Evolutionary conservation across 2,113 vertebrate genomes (phyloP), one percentile per base, ranked within the genome.

Genomic region (Sapayoa aenigma): DNA sequence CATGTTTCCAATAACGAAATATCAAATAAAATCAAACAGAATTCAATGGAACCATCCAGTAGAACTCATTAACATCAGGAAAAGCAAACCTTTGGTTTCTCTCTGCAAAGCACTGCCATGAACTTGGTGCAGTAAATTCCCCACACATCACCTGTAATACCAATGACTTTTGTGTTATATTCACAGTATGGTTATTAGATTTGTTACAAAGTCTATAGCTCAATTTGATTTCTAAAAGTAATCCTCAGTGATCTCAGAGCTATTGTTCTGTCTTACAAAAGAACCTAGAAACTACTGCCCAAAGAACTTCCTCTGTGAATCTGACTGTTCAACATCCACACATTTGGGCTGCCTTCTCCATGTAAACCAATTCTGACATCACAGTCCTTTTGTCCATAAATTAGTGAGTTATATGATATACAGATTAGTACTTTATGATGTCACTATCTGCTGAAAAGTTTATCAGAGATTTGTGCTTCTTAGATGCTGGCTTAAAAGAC

Each of bases 301-400:
- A 59, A 39, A 84, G 65, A 78, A 68, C 44, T 74, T 84, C 33
- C n/a, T 25, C 53, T 53, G 18, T 12, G 15, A 93, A 33, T 31
- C 68, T 17, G 14, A 65, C 1, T 12, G 49, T 31, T 68, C 69
- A 65, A 10, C 14, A 30, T 19, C 47, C n/a, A 46, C 8, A 17
- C 18, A 49, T 46, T 31, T 39, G 42, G 53, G 67, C 35, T 50
- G 55, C 30, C 21, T 58, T 71, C 23, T 47, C 33, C 47, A 73
- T 0, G 3, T 9, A n/a, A 62, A 77, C 28, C 8, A 58, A 23
- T 22, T 83, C 41, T 39, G 42, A 63, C 1, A 0, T 13, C 79
- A 50, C 3, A 15, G 18, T 11, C n/a, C 21, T 52, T 56, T 14
- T 63, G 18, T 46, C n/a, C 50, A 28, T 5, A 73, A 65, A 55